These are phyloP conservation scores for Kuschelorhynchus macadamiae DNA, from an alignment of 2,888 invertebrate species.

Conservation along the genomic window DNA sequence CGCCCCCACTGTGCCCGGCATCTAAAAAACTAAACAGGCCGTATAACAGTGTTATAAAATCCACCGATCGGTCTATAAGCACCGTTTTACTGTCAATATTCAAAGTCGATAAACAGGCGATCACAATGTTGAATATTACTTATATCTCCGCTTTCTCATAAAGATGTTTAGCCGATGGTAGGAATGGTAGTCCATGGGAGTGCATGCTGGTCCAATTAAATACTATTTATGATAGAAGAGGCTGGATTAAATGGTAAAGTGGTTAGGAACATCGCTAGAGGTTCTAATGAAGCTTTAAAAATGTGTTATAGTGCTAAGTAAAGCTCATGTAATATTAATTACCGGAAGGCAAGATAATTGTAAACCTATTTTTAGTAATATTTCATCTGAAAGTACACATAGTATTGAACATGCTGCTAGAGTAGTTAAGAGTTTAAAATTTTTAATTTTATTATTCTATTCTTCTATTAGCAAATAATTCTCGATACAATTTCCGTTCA, in stretches of 20 bases:
- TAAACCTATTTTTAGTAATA: too few species aligned
- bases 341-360: too few species aligned
- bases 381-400: too few species aligned
- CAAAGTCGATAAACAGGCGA: conserved; percentile 64
- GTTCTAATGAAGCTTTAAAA: too few species aligned
- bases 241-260: neutral
- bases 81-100: conserved; percentile 62
- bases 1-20: neutral
- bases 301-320: too few species aligned
- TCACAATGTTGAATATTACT: conserved; percentile 67
- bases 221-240: conserved; percentile 60
- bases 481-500: too few species aligned
- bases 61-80: conserved; percentile 52
- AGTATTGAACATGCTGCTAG: too few species aligned
- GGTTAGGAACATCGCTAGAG: neutral
- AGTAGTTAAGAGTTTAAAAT: too few species aligned
- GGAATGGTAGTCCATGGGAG: conserved; percentile 63
- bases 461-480: too few species aligned
- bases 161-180: conserved; percentile 63
- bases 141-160: conserved; percentile 62
- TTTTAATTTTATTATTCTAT: too few species aligned
- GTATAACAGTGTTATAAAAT: conserved; percentile 19
- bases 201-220: conserved; percentile 67
- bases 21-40: conserved; percentile 9
- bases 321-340: too few species aligned